A percentile compares a stretch with the other conserved stretches of the same genome.
phyloP scores from a whole-genome alignment of 2,888 invertebrate species.

The Rotaria magnacalcarata region DNA sequence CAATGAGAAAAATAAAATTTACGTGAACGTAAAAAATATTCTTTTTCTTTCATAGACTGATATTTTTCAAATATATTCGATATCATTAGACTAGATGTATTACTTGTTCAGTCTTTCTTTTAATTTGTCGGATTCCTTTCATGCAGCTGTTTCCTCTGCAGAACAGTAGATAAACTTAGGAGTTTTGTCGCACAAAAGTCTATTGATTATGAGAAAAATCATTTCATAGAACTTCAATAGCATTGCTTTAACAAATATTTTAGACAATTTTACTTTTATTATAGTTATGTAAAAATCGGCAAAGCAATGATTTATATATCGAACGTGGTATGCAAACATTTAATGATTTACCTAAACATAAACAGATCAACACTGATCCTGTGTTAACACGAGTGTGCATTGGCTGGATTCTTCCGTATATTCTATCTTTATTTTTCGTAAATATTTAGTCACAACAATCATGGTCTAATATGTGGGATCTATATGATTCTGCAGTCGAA shows the following conservation, averaged over 20 bases:
- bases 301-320: conserved; percentile 57
- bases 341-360: conserved; percentile 57
- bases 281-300: conserved; percentile 48
- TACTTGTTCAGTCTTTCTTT: no score
- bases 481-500: conserved; percentile 12
- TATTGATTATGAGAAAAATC: no score
- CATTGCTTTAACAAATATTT: not conserved
- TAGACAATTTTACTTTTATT: not conserved
- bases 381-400: conserved; percentile 40
- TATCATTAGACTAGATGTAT: no score
- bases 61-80: not conserved
- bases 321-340: conserved; percentile 59
- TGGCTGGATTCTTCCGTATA: not conserved
- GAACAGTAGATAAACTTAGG: no score
- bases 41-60: not conserved
- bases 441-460: not conserved
- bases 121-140: not conserved
- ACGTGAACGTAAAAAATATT: conserved; percentile 51
- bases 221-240: no score
- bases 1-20: conserved; percentile 51
- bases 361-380: conserved; percentile 53
- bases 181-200: no score
- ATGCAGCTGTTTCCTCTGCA: no score
- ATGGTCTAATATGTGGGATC: conserved; percentile 17
- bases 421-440: not conserved